Conservation (phyloP, 2,888 invertebrate genomes). For the Meiosimyza decipiens region DNA sequence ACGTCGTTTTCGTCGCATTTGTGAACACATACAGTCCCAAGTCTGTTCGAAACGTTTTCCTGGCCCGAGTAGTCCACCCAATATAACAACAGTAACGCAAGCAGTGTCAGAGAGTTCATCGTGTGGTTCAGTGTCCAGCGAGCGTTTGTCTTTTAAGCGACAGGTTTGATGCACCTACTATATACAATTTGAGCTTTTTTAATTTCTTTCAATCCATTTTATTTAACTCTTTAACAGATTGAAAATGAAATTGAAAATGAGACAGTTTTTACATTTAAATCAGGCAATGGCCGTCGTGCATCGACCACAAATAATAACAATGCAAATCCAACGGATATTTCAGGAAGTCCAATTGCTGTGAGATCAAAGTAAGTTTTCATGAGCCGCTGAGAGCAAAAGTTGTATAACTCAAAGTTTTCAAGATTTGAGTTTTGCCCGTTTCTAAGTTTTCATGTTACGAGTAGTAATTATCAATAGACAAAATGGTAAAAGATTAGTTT, state of each 20-base stretch:
- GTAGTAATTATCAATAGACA: too few species aligned
- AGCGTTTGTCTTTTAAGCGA: conserved; percentile 65
- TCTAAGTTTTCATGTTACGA: too few species aligned
- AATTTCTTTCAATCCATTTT: not conserved
- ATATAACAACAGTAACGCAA: conserved; percentile 64
- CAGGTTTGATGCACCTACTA: conserved; percentile 53
- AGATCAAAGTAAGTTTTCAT: conserved; percentile 63
- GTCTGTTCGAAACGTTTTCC: conserved; percentile 72
- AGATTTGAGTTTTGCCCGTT: too few species aligned
- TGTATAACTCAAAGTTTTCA: too few species aligned
- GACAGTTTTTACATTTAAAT: conserved; percentile 65
- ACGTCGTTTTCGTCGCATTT: conserved; percentile 92
- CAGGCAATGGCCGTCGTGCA: conserved; percentile 64
- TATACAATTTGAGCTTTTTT: not conserved
- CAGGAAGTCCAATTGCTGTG: conserved; percentile 66
- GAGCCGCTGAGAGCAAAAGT: too few species aligned
- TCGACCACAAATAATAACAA: conserved; percentile 67
- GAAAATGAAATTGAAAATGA: conserved; percentile 66
- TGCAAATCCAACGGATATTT: conserved; percentile 61
- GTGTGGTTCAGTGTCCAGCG: conserved; percentile 67
- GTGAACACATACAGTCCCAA: conserved; percentile 94
- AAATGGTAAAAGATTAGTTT: too few species aligned
- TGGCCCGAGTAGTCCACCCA: conserved; percentile 66
- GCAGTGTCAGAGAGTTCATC: conserved; percentile 68
- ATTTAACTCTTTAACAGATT: conserved; percentile 53